Percentiles rank a stretch among this genome's conserved stretches.
Conservation (phyloP, 2,113 vertebrate genomes). For the Platichthys stellatus region DNA sequence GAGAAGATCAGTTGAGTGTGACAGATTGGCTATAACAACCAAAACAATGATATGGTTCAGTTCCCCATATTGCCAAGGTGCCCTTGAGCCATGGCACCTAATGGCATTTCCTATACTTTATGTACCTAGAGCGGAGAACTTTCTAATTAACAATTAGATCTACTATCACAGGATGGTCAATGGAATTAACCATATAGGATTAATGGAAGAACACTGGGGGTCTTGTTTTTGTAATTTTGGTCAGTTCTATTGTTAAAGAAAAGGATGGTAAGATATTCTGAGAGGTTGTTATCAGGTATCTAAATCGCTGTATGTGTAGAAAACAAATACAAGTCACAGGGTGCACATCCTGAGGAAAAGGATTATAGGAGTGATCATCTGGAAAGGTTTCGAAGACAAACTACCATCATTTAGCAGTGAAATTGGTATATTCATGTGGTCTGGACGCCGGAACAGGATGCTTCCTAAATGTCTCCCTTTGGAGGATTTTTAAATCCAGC, state of each 20-base stretch:
- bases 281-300: neutral
- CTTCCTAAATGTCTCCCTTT: neutral
- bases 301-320: neutral
- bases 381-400: neutral
- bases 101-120: neutral
- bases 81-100: neutral
- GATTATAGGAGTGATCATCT: neutral
- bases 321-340: neutral
- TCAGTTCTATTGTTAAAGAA: neutral
- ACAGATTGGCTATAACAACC: conserved; percentile 38
- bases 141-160: neutral
- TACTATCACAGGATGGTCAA: neutral
- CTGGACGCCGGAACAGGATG: neutral
- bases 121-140: neutral
- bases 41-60: conserved; percentile 51
- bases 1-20: conserved; percentile 34
- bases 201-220: neutral
- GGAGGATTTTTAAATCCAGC: neutral
- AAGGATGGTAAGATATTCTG: neutral
- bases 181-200: neutral
- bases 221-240: neutral
- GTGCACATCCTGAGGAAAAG: neutral
- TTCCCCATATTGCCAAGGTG: conserved; percentile 25
- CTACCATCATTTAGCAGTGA: neutral
- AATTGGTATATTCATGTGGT: neutral